Base-by-base conservation (phyloP, 2,888 invertebrate species). In the Nipponacmea schrenckii region DNA sequence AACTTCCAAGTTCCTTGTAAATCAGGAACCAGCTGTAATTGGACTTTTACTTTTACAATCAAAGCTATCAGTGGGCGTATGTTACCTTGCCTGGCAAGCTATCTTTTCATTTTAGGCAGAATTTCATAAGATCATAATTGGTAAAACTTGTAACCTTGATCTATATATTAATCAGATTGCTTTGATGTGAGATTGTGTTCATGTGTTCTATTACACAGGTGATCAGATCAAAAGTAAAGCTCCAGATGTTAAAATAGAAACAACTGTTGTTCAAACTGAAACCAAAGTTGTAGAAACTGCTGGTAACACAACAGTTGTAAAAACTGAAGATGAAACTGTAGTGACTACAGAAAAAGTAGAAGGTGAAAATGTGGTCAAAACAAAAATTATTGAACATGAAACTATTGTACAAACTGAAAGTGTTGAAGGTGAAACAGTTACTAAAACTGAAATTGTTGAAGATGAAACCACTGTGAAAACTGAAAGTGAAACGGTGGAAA, bases 401-500 rank as follows among this genome's bases (percentile, higher is more conserved):
- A 24, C 27, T 50, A 64, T 62, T 39, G 69, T 69, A 50, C 48
- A 64, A 27, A 48, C 14, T 62, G 14, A 20, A 27, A 17, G 7
- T 5, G 24, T 66, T 20, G 44, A 20, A 26, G 62, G 68, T 26
- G 3, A n/a, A 62, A 50, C n/a, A 12, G 10, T 39, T 39, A 39
- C 39, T 5, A 39, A 39, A 24, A 15, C 27, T 15, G n/a, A 63
- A 15, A 48, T 31, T n/a, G 12, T 31, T 45, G 50, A 46, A 39
- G 24, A 46, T 48, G 62, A 56, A 26, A 15, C 31, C 3, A 31
- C 46, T 44, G 72, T 67, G 24, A 67, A 46, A 24, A 62, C 12
- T 45, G n/a, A 20, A 4, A 45, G 44, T 17, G 69, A 70, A 50
- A 46, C 64, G 62, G 69, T 65, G 20, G 74, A 27, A 62, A 63